Conservation (phyloP, 2,888 invertebrate genomes). For the Diaprepes abbreviatus region DNA sequence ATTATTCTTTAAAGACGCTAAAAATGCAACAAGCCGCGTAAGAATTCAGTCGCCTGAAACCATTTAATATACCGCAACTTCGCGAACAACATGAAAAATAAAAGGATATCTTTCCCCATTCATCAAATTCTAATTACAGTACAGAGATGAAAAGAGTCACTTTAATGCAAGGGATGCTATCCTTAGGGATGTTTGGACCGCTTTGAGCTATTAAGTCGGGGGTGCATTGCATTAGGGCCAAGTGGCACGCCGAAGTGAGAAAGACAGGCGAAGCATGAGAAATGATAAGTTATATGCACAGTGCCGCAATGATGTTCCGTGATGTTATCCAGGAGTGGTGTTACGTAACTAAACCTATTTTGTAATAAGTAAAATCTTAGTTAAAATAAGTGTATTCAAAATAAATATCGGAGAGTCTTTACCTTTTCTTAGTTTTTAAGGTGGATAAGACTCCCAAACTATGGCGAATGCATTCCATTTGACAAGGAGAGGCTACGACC, state of each 20-base stretch:
- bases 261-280: neutral
- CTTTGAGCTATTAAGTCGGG: constrained; percentile 7
- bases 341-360: neutral
- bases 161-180: constrained; percentile 18
- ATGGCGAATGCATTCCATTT: too few species aligned
- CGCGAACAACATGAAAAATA: neutral
- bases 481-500: too few species aligned
- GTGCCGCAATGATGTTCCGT: neutral
- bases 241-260: neutral
- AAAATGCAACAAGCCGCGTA: neutral
- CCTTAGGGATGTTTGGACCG: neutral
- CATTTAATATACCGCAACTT: constrained; percentile 2
- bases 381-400: too few species aligned
- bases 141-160: constrained; percentile 20
- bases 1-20: neutral
- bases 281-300: constrained; percentile 1
- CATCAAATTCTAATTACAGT: constrained; percentile 18
- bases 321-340: neutral
- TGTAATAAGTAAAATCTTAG: too few species aligned
- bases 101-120: constrained; percentile 1
- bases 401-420: too few species aligned
- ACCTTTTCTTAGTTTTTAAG: too few species aligned
- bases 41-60: neutral
- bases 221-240: constrained; percentile 1
- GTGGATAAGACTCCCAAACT: too few species aligned